Base-by-base conservation (phyloP, 2,888 invertebrate species). In the Incurvaria masculella region DNA sequence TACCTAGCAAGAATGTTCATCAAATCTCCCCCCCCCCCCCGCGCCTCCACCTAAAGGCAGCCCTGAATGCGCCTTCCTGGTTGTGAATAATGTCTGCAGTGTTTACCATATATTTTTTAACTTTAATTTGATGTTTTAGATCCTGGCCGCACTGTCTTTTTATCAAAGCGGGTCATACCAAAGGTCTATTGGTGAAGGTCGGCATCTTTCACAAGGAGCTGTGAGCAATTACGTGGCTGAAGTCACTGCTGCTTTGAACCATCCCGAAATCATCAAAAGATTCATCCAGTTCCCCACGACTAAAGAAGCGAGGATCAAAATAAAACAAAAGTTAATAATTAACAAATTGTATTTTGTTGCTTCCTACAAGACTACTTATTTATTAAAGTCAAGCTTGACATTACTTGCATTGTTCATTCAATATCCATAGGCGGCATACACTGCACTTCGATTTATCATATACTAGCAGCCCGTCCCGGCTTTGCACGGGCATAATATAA, bases 121-220 rank as follows among this genome's bases (percentile, higher is more conserved):
- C n/a, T n/a, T n/a, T n/a, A 6, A 33, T 19, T 42, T 26, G 17
- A 44, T 51, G 14, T 42, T 46, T n/a, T 16, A 46, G 46, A 40
- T 46, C 14, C 42, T 46, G 21, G 19, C 18, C 23, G 42, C 46
- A 4, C 21, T 46, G 16, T 51, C 51, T 4, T 56, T 56, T 18
- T 56, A 21, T 53, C 55, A 54, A 14, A 47, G 50, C 19, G 54
- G 56, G 10, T 50, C 49, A 2, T 55, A 53, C 26, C 50, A 53
- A 11, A 20, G 47, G 3, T 44, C 46, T 10, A 47, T 54, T 8
- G 54, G 52, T 23, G 49, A 47, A 14, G 53, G 52, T 8, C 50
- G 51, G 26, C 16, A 51, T 18, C 6, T 53, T 2, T 50, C 48
- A 17, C 53, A 56, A 14, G 18, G 4, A 14, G 16, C 40, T 14